These are phyloP conservation scores for Cataglyphis albicans DNA, from an alignment of 2,888 invertebrate genomes.

Conservation along the genomic window DNA sequence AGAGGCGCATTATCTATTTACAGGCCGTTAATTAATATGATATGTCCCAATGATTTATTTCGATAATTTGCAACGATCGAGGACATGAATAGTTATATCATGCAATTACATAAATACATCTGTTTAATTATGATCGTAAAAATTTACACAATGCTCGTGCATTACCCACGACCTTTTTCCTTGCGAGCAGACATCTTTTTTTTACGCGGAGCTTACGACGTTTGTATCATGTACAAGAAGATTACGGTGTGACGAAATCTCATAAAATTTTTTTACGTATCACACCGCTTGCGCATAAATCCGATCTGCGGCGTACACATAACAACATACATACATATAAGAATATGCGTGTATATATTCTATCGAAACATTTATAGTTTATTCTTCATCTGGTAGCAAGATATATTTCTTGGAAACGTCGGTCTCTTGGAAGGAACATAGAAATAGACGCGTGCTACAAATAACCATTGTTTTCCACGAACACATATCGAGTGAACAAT, in stretches of 20 bases:
- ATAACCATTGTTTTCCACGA: conserved; percentile 8
- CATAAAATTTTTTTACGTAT: conserved; percentile 63
- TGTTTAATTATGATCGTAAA: conserved; percentile 28
- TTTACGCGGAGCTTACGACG: conserved; percentile 21
- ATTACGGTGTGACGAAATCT: conserved; percentile 53
- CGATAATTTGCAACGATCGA: conserved; percentile 16
- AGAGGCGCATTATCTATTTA: conserved; percentile 39
- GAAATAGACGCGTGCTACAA: not conserved
- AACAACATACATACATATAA: not conserved
- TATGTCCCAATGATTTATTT: conserved; percentile 31
- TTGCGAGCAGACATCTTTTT: not conserved
- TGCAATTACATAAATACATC: conserved; percentile 18
- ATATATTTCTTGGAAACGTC: not conserved
- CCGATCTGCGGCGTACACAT: conserved; percentile 33
- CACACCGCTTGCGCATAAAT: conserved; percentile 49
- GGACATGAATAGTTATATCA: conserved; percentile 8
- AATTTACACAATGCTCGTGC: not conserved
- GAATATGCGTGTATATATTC: conserved; percentile 16
- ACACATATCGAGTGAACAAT: not conserved
- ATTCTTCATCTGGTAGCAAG: conserved; percentile 30
- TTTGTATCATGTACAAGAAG: conserved; percentile 40
- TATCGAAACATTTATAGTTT: conserved; percentile 47
- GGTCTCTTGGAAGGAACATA: not conserved
- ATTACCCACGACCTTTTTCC: not conserved
- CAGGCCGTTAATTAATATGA: conserved; percentile 40